phyloP scores from a whole-genome alignment of 2,888 invertebrate species.

The Philhelius pedissequus region DNA sequence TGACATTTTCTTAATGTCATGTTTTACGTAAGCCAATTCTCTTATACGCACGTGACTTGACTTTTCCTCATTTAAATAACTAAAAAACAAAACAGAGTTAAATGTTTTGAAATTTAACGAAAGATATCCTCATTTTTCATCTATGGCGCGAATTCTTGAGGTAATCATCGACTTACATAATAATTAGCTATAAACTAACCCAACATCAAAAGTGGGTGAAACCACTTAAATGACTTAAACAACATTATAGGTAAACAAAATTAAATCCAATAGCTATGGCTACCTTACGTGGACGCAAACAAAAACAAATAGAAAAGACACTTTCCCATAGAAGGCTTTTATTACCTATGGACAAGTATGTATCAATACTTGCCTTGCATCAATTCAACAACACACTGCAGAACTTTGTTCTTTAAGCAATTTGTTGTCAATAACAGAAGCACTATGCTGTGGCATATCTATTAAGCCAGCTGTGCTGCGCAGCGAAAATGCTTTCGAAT shows the following conservation, averaged over 20 bases:
- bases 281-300: not conserved
- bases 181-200: not conserved
- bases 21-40: too few relatives aligned
- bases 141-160: not conserved
- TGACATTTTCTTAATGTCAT: too few relatives aligned
- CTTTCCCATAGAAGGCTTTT: slow-evolving; percentile 37
- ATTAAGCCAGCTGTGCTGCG: not conserved
- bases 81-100: too few relatives aligned
- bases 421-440: slow-evolving; percentile 21
- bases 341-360: slow-evolving; percentile 25
- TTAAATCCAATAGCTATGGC: not conserved
- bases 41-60: too few relatives aligned
- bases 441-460: not conserved
- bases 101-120: not conserved
- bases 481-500: not conserved
- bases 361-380: too few relatives aligned
- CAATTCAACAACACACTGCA: not conserved
- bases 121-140: not conserved
- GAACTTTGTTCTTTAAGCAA: slow-evolving; percentile 21
- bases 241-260: not conserved
- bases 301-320: slow-evolving; percentile 3
- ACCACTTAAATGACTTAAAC: not conserved
- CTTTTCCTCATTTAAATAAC: too few relatives aligned
- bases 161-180: not conserved
- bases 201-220: slow-evolving; percentile 35